These are phyloP conservation scores for Ianthella basta DNA, from an alignment of 37 sponge, comb jelly and placozoan genomes.

Conservation along the genomic window DNA sequence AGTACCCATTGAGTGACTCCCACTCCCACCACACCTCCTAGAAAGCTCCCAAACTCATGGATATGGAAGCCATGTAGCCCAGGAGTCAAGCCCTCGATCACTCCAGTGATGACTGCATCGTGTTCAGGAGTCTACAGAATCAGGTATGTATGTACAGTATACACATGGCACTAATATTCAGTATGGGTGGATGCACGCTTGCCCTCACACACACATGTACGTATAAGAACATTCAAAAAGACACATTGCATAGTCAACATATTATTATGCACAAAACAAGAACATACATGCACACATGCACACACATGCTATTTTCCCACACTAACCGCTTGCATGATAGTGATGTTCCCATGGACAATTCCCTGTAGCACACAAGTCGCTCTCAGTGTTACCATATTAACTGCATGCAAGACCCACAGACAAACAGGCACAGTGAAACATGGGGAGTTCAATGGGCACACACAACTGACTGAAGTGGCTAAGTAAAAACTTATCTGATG, in stretches of 20 bases:
- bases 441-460: too few relatives aligned
- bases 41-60: constrained; percentile 90
- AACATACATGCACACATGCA: background rate
- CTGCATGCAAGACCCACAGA: too few relatives aligned
- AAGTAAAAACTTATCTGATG: background rate
- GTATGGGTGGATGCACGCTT: background rate
- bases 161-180: background rate
- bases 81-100: constrained; percentile 58
- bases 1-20: background rate
- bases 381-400: background rate
- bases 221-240: background rate
- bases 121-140: background rate
- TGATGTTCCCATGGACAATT: constrained; percentile 22
- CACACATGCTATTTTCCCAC: background rate
- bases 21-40: constrained; percentile 36
- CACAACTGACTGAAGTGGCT: too few relatives aligned
- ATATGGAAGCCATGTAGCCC: constrained; percentile 97
- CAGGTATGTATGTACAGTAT: background rate
- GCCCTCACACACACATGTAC: background rate
- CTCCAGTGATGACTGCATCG: constrained; percentile 55
- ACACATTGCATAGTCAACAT: too few relatives aligned
- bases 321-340: constrained; percentile 19
- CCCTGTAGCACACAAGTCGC: constrained; percentile 15
- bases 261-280: background rate
- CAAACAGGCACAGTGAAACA: too few relatives aligned